Percentiles rank a stretch among this genome's conserved stretches.
phyloP scores from a whole-genome alignment of 1,140 invertebrate species.

The Mycetomoellerius zeteki region DNA sequence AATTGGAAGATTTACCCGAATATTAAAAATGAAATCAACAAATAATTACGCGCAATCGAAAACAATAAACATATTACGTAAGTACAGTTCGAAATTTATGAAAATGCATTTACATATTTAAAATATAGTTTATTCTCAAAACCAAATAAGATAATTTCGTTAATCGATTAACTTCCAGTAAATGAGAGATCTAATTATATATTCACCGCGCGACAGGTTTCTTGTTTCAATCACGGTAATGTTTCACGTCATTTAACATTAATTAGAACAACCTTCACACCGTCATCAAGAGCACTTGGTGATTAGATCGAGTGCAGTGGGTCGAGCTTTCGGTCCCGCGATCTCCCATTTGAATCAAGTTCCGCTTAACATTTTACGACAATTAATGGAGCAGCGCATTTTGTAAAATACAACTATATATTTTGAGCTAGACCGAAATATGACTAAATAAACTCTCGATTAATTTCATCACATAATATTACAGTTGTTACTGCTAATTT shows the following conservation, averaged over 20 bases:
- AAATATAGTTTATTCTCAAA: not conserved
- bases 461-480: not conserved
- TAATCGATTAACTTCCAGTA: not conserved
- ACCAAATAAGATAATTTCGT: not conserved
- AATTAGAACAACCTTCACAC: slow-evolving; percentile 80
- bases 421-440: not conserved
- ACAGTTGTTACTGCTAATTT: not conserved
- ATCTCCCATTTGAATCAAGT: slow-evolving; percentile 45
- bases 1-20: not conserved
- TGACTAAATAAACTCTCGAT: not conserved
- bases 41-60: not conserved
- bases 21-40: not conserved
- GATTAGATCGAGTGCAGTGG: slow-evolving; percentile 72
- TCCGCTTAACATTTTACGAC: slow-evolving; percentile 27
- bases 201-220: slow-evolving; percentile 17
- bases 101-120: not conserved
- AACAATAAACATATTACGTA: not conserved
- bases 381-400: slow-evolving; percentile 11
- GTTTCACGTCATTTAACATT: slow-evolving; percentile 76
- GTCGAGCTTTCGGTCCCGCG: slow-evolving; percentile 62
- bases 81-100: too few species aligned
- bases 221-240: slow-evolving; percentile 35
- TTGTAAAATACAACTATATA: not conserved
- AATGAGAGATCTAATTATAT: slow-evolving; percentile 31
- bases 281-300: slow-evolving; percentile 70